Evolutionary conservation across 2,888 invertebrate genomes (phyloP).

Genomic region (Athrips mouffetella): DNA sequence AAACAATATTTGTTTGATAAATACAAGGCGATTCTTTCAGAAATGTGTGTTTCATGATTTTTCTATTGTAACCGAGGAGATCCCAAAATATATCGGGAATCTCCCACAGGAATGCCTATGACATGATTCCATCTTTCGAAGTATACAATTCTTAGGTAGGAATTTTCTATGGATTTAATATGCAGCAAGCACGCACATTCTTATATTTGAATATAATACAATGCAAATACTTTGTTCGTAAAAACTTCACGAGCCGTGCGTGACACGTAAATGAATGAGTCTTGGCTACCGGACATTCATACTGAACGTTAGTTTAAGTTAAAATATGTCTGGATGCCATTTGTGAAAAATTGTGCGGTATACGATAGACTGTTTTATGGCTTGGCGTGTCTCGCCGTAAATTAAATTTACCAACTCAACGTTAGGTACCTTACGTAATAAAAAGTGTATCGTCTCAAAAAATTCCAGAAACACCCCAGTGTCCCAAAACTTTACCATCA

Average conservation of each 20-base stretch:
- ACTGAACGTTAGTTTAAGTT: background rate
- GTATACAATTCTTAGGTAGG: no score
- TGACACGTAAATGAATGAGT: constrained; percentile 6
- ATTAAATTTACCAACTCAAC: no score
- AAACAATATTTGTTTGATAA: no score
- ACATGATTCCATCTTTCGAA: no score
- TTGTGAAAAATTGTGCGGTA: background rate
- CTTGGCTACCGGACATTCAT: constrained; percentile 3
- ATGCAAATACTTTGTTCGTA: constrained; percentile 21
- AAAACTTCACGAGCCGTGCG: constrained; percentile 9
- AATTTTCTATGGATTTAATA: background rate
- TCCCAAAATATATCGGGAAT: background rate
- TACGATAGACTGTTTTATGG: no score
- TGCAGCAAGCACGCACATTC: constrained; percentile 20
- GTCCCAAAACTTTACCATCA: no score
- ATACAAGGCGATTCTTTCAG: no score
- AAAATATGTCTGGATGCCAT: background rate
- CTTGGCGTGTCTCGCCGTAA: no score
- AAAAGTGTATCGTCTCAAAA: no score
- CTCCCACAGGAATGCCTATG: background rate
- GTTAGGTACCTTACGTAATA: no score
- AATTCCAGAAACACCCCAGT: no score
- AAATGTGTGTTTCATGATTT: background rate
- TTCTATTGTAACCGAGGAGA: background rate
- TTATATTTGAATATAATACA: constrained; percentile 15